These are phyloP conservation scores for Pithys albifrons DNA, from an alignment of 2,113 vertebrate genomes.

Conservation along the genomic window DNA sequence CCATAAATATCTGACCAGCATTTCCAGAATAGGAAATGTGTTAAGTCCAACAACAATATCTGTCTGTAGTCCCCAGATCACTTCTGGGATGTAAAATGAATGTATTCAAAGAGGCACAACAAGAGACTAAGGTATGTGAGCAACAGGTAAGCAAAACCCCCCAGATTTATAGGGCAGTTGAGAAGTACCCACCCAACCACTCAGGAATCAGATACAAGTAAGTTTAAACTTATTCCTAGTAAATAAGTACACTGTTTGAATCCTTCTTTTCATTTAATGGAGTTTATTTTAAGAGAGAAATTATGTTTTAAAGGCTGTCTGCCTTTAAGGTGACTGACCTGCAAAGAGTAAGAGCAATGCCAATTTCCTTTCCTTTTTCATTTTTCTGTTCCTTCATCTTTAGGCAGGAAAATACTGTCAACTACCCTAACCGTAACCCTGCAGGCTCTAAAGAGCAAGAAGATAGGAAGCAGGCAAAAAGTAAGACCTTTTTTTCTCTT, in stretches of 20 bases:
- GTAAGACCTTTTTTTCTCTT: neutral
- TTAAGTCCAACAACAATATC: neutral
- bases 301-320: neutral
- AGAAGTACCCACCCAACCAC: neutral
- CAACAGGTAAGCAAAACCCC: neutral
- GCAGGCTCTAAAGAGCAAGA: neutral
- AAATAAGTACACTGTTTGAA: neutral
- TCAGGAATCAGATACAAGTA: neutral
- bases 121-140: neutral
- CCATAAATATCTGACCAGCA: neutral
- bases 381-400: neutral
- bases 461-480: neutral
- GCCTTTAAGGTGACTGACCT: neutral
- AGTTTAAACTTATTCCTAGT: neutral
- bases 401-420: neutral
- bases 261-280: neutral
- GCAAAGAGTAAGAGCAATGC: neutral
- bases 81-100: neutral
- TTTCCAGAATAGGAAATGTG: neutral
- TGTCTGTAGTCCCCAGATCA: neutral
- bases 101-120: neutral
- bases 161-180: neutral
- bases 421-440: neutral
- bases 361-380: neutral
- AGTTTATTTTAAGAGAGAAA: neutral